phyloP scores from a whole-genome alignment of 1,140 invertebrate species.

The Sitodiplosis mosellana region DNA sequence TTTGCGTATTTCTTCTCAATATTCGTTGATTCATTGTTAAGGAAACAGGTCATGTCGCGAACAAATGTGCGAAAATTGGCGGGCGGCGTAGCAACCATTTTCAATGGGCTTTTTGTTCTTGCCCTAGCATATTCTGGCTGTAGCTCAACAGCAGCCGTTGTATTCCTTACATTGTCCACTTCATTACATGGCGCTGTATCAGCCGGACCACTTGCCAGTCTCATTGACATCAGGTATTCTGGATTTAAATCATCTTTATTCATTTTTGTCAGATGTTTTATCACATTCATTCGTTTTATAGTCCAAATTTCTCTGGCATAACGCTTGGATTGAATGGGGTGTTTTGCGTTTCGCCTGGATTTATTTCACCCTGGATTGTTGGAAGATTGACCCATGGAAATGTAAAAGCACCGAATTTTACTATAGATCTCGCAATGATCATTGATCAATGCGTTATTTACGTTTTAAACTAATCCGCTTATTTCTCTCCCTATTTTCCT shows the following conservation, averaged over 20 bases:
- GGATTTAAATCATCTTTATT: too few relatives aligned
- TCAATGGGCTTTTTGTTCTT: constrained; percentile 36
- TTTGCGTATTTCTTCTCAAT: constrained; percentile 39
- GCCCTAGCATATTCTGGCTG: constrained; percentile 41
- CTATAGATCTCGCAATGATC: constrained; percentile 3
- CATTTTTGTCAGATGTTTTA: too few relatives aligned
- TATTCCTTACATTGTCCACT: constrained; percentile 39
- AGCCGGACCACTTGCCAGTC: constrained; percentile 37
- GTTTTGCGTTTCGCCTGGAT: constrained; percentile 30
- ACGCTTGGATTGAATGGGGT: constrained; percentile 37
- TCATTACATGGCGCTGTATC: constrained; percentile 43
- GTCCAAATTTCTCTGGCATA: constrained; percentile 47
- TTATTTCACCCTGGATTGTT: constrained; percentile 37
- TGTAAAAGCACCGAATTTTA: constrained; percentile 26
- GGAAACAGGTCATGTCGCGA: constrained; percentile 32
- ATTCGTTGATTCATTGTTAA: constrained; percentile 38
- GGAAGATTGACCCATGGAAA: constrained; percentile 37
- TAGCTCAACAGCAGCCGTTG: constrained; percentile 34
- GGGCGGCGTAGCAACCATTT: constrained; percentile 32
- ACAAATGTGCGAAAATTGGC: constrained; percentile 45
- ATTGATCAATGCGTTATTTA: constrained; percentile 1
- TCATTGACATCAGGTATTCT: constrained; percentile 38
- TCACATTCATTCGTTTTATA: constrained; percentile 11
- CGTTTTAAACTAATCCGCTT: too few relatives aligned
- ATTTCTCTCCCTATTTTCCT: not conserved